A percentile compares a stretch with the other conserved stretches of the same genome.
phyloP scores from a whole-genome alignment of 2,797 vertebrate species.

The Erpetoichthys calabaricus region DNA sequence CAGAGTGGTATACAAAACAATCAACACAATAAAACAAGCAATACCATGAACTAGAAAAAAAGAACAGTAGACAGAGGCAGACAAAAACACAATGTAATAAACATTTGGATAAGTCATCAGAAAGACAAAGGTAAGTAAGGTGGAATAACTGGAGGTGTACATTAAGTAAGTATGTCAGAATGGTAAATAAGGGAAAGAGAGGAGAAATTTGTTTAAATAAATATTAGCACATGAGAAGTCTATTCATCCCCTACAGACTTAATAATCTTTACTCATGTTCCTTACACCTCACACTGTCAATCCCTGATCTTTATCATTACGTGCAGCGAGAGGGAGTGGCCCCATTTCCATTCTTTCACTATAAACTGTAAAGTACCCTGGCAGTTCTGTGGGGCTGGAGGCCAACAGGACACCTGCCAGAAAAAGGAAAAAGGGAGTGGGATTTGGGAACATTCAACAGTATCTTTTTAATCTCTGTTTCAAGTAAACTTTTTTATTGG shows the following conservation, averaged over 20 bases:
- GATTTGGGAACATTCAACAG: conserved; percentile 16
- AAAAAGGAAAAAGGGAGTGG: background rate
- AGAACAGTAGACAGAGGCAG: too few relatives aligned
- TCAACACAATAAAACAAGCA: too few relatives aligned
- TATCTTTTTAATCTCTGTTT: conserved; percentile 35
- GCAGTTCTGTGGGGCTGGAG: conserved; percentile 30
- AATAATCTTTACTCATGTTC: background rate
- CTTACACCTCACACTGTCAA: conserved; percentile 35
- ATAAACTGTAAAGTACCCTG: conserved; percentile 34
- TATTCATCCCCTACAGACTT: background rate
- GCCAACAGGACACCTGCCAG: conserved; percentile 47
- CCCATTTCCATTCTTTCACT: conserved; percentile 38
- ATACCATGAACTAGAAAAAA: too few relatives aligned
- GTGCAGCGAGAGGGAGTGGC: conserved; percentile 39
- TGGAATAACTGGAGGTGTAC: too few relatives aligned
- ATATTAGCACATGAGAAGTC: background rate
- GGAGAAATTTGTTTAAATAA: too few relatives aligned
- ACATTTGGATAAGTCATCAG: too few relatives aligned
- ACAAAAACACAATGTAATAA: too few relatives aligned
- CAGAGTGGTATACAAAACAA: too few relatives aligned
- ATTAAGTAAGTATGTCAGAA: too few relatives aligned
- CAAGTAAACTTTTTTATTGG: conserved; percentile 28
- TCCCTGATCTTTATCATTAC: conserved; percentile 42
- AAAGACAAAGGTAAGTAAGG: too few relatives aligned
- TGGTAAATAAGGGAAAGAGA: too few relatives aligned